phyloP scores from a whole-genome alignment of 2,113 vertebrate species.

The Aviceda subcristata region DNA sequence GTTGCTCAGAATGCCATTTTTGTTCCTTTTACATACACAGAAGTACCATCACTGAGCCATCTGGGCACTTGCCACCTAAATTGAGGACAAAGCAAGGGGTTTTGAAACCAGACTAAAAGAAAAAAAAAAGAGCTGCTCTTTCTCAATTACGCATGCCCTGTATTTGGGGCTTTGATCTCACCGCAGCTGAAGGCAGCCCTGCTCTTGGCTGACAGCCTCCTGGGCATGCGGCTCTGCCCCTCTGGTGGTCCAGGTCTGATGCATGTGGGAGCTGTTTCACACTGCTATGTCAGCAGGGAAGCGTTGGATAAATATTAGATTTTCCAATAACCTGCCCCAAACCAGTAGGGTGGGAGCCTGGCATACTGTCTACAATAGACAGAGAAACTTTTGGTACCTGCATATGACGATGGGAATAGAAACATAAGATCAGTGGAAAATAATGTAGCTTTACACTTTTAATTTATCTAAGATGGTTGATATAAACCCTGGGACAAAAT shows the following conservation, averaged over 20 bases:
- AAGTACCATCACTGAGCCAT: background rate
- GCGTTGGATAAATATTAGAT: background rate
- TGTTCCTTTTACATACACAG: background rate
- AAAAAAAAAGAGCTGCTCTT: background rate
- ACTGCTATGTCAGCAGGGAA: background rate
- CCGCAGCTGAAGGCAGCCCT: rapidly evolving
- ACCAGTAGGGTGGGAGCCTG: background rate
- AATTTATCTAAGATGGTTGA: background rate
- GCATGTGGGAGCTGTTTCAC: background rate
- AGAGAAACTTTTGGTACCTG: background rate
- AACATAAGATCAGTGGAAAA: background rate
- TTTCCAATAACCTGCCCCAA: background rate
- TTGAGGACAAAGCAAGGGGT: background rate
- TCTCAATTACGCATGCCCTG: background rate
- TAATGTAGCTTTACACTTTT: background rate
- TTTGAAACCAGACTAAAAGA: background rate
- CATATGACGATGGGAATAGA: background rate
- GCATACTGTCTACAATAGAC: background rate
- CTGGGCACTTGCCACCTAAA: background rate
- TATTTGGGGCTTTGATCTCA: background rate
- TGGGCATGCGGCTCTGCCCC: background rate
- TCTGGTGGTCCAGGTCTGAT: background rate
- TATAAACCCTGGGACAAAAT: background rate
- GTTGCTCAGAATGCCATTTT: background rate
- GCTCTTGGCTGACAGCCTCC: background rate